Evolutionary conservation across 2,888 invertebrate species (phyloP).

Genomic region (Scrobipalpa costella): DNA sequence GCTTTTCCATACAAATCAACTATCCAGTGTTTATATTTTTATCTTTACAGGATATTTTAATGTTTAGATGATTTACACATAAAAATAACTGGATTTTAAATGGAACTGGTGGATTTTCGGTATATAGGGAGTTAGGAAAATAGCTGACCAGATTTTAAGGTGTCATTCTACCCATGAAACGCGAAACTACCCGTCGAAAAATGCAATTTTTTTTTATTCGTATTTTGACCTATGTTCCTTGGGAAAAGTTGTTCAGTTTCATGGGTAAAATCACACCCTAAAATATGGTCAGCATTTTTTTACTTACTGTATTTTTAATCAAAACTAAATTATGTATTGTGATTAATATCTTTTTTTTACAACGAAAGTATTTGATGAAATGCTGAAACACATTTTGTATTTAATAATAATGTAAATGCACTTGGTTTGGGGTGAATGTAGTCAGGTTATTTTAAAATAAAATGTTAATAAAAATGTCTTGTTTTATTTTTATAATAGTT

Average conservation of each 20-base stretch:
- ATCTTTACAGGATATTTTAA: background rate
- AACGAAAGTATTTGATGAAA: slow-evolving; percentile 34
- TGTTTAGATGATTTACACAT: background rate
- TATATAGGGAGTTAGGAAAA: too few species aligned
- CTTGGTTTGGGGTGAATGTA: slow-evolving; percentile 79
- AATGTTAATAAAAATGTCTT: slow-evolving; percentile 50
- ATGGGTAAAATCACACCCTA: too few species aligned
- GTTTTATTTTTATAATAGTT: background rate
- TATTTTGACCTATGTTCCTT: too few species aligned
- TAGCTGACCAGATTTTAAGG: too few species aligned
- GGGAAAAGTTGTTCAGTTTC: too few species aligned
- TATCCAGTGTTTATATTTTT: slow-evolving; percentile 7
- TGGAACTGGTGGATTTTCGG: background rate
- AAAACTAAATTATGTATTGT: slow-evolving; percentile 30
- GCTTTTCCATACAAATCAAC: background rate
- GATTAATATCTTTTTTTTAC: slow-evolving; percentile 32
- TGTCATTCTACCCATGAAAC: too few species aligned
- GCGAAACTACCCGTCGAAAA: too few species aligned
- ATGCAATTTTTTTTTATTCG: too few species aligned
- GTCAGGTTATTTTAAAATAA: slow-evolving; percentile 69
- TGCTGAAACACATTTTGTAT: slow-evolving; percentile 50
- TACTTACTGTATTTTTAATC: too few species aligned
- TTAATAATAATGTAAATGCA: slow-evolving; percentile 60
- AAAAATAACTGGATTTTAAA: background rate
- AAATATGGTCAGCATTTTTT: too few species aligned